These are phyloP conservation scores for Phalera bucephala DNA, from an alignment of 2,888 invertebrate genomes.

Conservation along the genomic window DNA sequence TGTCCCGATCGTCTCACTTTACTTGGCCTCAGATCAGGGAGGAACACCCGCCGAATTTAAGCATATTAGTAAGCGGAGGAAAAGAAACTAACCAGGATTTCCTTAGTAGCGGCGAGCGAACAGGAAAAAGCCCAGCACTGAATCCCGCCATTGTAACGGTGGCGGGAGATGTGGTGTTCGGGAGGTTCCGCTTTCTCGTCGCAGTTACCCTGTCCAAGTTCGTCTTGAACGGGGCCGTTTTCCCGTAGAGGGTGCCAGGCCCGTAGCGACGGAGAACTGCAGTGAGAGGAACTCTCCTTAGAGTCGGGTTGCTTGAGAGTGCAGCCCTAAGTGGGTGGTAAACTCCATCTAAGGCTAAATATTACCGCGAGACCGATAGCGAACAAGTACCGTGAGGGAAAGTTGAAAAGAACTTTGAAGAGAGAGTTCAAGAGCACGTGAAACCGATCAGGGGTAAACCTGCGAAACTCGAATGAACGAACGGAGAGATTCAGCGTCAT, in stretches of 20 bases:
- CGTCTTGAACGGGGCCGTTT: constrained; percentile 76
- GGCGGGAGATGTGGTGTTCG: constrained; percentile 81
- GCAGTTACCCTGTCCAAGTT: constrained; percentile 62
- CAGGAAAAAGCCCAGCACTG: too few relatives aligned
- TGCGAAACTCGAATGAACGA: constrained; percentile 81
- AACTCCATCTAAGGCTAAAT: constrained; percentile 84
- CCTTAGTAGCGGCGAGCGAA: too few relatives aligned
- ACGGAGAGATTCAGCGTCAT: constrained; percentile 63
- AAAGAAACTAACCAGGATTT: constrained; percentile 86
- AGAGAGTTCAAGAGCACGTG: constrained; percentile 80
- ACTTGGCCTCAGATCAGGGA: constrained; percentile 69
- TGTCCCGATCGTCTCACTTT: constrained; percentile 33
- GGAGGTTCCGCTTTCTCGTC: constrained; percentile 60
- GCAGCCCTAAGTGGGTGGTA: constrained; percentile 85
- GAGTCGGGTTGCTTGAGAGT: constrained; percentile 84
- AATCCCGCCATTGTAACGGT: constrained; percentile 62
- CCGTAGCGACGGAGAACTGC: constrained; percentile 59
- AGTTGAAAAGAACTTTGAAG: constrained; percentile 88
- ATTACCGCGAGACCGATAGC: constrained; percentile 86
- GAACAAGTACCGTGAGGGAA: constrained; percentile 87
- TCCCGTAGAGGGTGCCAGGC: too few relatives aligned
- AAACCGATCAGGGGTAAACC: constrained; percentile 80
- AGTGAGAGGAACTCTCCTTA: constrained; percentile 46
- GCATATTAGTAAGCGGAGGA: constrained; percentile 88
- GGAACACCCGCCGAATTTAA: too few relatives aligned